These are phyloP conservation scores for Rotaria socialis DNA, from an alignment of 2,888 invertebrate species.

Conservation along the genomic window DNA sequence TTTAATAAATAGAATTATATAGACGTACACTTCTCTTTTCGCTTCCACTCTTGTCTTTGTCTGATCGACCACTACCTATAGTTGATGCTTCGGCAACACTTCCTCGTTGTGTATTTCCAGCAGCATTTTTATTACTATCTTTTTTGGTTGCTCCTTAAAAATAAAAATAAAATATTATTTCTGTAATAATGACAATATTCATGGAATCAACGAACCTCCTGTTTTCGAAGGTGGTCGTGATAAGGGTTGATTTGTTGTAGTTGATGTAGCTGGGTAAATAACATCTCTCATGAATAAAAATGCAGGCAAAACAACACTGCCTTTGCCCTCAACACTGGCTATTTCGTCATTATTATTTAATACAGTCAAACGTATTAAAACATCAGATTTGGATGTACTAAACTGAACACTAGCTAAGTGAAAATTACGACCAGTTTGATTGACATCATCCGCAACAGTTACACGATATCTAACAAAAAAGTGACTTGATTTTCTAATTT, in stretches of 20 bases:
- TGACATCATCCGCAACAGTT: conserved; percentile 37
- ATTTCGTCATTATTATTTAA: conserved; percentile 55
- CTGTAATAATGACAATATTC: too few species aligned
- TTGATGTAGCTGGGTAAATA: neutral
- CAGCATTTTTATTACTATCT: neutral
- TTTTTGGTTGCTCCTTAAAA: neutral
- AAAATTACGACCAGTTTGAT: conserved; percentile 47
- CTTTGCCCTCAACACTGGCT: conserved; percentile 54
- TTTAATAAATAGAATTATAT: neutral
- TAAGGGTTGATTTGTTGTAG: neutral
- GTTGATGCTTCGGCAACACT: neutral
- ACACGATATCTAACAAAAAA: conserved; percentile 30
- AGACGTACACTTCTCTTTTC: neutral
- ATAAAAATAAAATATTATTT: neutral
- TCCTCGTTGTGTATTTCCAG: neutral
- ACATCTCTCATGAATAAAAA: conserved; percentile 52
- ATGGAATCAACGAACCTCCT: neutral
- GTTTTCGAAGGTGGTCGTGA: conserved; percentile 44
- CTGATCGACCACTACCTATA: neutral
- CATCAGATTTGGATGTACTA: conserved; percentile 56
- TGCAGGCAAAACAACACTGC: conserved; percentile 56
- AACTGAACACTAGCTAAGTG: conserved; percentile 57
- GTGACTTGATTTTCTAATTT: neutral
- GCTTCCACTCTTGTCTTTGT: neutral
- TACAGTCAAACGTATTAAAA: conserved; percentile 55